Percentiles rank a stretch among this genome's conserved stretches.
These are phyloP conservation scores for Drosophila parabipectinata DNA, from an alignment of 1,140 invertebrate species.

Conservation along the genomic window DNA sequence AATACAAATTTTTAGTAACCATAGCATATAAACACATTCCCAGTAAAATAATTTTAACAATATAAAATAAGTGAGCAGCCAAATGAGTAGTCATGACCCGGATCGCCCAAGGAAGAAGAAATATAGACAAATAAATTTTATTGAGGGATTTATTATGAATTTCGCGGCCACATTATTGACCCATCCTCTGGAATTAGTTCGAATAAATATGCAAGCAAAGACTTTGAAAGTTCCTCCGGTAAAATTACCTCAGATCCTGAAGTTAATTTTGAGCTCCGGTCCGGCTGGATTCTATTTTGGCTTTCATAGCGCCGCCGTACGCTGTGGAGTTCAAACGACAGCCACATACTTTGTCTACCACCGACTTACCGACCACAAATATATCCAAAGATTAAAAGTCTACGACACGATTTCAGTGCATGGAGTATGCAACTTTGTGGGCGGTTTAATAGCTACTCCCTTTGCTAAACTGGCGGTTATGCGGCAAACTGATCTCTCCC, in stretches of 20 bases:
- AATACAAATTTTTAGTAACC: background rate
- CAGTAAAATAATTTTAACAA: slow-evolving; percentile 11
- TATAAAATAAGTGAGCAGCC: background rate
- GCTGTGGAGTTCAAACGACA: slow-evolving; percentile 9
- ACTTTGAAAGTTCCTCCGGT: background rate
- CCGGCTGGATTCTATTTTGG: slow-evolving; percentile 34
- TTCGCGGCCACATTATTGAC: slow-evolving; percentile 18
- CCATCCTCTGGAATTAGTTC: slow-evolving; percentile 41
- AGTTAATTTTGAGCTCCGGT: slow-evolving; percentile 10
- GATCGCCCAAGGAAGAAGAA: background rate
- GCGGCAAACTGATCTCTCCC: slow-evolving; percentile 34
- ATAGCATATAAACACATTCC: slow-evolving; percentile 2
- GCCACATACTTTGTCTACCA: slow-evolving; percentile 6
- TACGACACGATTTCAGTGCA: background rate
- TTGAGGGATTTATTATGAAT: slow-evolving; percentile 10
- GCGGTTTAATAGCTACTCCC: slow-evolving; percentile 30
- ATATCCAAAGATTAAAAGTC: background rate
- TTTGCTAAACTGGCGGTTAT: slow-evolving; percentile 37
- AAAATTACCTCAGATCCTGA: background rate
- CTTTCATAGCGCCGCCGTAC: background rate
- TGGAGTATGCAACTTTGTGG: slow-evolving; percentile 12
- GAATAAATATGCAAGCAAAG: slow-evolving; percentile 41
- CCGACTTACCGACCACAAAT: slow-evolving; percentile 1
- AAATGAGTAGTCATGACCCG: slow-evolving; percentile 23
- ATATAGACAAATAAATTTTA: background rate